Base-by-base conservation (phyloP, 1,140 invertebrate genomes). In the Hylaeus volcanicus region DNA sequence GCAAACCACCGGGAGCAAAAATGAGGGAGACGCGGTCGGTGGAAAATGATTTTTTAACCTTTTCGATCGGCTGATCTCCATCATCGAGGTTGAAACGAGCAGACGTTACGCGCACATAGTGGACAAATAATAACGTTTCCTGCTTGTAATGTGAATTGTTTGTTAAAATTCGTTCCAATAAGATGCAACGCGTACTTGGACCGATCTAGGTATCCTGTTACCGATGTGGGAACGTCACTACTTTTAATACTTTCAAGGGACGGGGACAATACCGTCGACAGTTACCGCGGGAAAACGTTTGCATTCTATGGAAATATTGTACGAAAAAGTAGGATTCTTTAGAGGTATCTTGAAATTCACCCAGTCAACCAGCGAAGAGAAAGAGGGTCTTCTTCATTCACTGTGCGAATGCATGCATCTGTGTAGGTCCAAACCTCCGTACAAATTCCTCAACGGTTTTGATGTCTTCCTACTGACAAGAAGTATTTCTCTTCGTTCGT, bases 21-120 rank as follows among this genome's bases (percentile, higher is more conserved):
- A 55, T 37, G 39, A 37, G 43, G 15, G 11, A n/a, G 14, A 5
- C n/a, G 26, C 26, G 26, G 26, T 26, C 26, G 56, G 51, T 11
- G 72, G 75, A 76, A 82, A 81, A 87, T 87, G 79, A 88, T 88
- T 87, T 26, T 88, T 88, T 88, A 87, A 76, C 82, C 41, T 88
- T 88, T 87, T 79, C 86, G 12, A 87, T 74, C 81, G 85, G 75
- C 63, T 61, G 68, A 71, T 6, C 65, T 43, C 68, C 82, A 84
- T 85, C 79, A 86, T 61, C 70, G 70, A 39, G 60, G 56, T 15
- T 82, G 65, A 68, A 77, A 86, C 81, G 45, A 75, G 41, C 65
- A 53, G 12, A 48, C 76, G 63, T 26, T 55, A 74, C 51, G 61
- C 69, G 53, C 48, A 37, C 71, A 55, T 26, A 26, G 26, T 26